Base-by-base conservation (phyloP, 2,113 vertebrate species). In the Pseudopipra pipra region DNA sequence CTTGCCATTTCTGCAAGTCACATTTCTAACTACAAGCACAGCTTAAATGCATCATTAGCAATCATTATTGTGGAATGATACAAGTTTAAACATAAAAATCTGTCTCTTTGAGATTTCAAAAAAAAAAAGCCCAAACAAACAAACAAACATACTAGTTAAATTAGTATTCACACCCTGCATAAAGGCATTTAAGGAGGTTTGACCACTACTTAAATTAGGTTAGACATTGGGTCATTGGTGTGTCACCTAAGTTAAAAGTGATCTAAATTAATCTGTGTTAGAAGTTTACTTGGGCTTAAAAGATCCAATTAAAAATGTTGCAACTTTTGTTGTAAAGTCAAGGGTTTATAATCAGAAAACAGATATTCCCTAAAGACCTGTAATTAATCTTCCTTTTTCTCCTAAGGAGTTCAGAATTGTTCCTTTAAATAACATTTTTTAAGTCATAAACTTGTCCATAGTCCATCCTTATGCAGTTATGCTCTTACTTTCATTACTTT, bases 341-440 rank as follows among this genome's bases (percentile, higher is more conserved):
- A 72, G 27, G 24, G 4, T 49, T 91, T 41, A 56, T 80, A 87
- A 74, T 89, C 15, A 77, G 56, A 65, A 92, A 92, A 81, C 33
- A 84, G 63, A 86, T 89, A 84, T 59, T 70, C 28, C 23, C 87
- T 75, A 56, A 90, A 74, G 52, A 78, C 66, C 52, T 84, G 8
- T 52, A 92, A 59, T 78, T 92, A 71, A 87, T 83, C 56, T 92
- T 89, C 21, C 8, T 24, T 58, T 31, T 92, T 84, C 52, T 79
- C 35, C 30, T 70, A 31, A 62, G 14, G 5, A 17, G 14, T 70
- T 66, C 54, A 23, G 58, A 52, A 35, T 77, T 76, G 5, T 43
- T 78, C 14, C 63, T 88, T 90, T 52, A 74, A 70, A 68, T 89
- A 77, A 44, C 19, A 33, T 54, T 83, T 90, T 83, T 31, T 2